Base-by-base conservation (phyloP, 2,113 vertebrate species). In the Neotragus pygmaeus region DNA sequence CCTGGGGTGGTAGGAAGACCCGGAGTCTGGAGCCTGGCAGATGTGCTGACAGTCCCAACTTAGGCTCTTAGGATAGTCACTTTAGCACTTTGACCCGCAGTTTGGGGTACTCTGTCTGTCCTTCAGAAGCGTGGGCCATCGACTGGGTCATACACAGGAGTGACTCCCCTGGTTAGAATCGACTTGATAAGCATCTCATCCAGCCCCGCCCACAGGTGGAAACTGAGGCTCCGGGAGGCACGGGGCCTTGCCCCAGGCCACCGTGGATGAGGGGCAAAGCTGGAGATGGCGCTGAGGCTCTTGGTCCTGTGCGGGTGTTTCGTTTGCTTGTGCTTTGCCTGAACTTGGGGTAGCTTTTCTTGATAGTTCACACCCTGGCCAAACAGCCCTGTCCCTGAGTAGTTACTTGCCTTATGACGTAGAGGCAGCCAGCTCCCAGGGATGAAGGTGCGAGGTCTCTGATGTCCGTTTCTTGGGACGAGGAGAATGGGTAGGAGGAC, bases 21-120 rank as follows among this genome's bases (percentile, higher is more conserved):
- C 19, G 8, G 49, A 23, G 15, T 6, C 78, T 75, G n/a, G 70
- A 75, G 39, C 62, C 57, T 23, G 58, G 64, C 30, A 36, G 55
- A 23, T 58, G 14, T 27, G 49, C 30, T 6, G 30, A n/a, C 45
- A 30, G 43, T n/a, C 43, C 23, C 30, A 25, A 0, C 53, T 47
- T 33, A 39, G 28, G 33, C 27, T 25, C 47, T 57, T 43, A 19
- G 33, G 43, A 43, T 8, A 23, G 25, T 51, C 47, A 2, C 25
- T 43, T 94, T 14, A 30, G 9, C 36, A 17, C 17, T 49, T 6
- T 9, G 28, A n/a, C 8, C 49, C 15, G 78, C 58, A 33, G 1
- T 19, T 4, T 36, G 30, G 75, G 27, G 2, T 21, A 2, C 45
- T 39, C 10, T 1, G 0, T 12, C 7, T 60, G 43, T 87, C 57